phyloP scores from a whole-genome alignment of 2,797 vertebrate species.

The Cuculus canorus region DNA sequence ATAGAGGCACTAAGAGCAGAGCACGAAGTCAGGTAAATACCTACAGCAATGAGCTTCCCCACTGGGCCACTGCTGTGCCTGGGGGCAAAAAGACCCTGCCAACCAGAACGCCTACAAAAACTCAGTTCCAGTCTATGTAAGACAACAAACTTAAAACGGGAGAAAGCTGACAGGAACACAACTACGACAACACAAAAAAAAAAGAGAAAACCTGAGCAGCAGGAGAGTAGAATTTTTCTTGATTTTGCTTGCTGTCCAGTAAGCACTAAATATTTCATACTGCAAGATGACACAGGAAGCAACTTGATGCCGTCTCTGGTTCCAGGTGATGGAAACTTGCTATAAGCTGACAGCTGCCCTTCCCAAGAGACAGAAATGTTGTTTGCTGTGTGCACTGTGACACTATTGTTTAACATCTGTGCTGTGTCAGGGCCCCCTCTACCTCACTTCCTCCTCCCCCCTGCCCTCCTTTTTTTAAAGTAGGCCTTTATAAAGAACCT shows the following conservation, averaged over 20 bases:
- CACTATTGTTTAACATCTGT: constrained; percentile 40
- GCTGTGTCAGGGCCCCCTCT: neutral
- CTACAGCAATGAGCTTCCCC: neutral
- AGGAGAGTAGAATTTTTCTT: neutral
- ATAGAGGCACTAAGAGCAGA: neutral
- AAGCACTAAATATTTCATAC: neutral
- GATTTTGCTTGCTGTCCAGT: neutral
- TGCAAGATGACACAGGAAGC: neutral
- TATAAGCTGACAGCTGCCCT: constrained; percentile 17
- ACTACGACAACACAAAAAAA: neutral
- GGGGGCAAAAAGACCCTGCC: neutral
- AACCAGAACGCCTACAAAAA: neutral
- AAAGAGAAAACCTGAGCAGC: neutral
- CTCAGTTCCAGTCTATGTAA: neutral
- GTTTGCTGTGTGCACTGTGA: neutral
- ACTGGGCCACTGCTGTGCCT: neutral
- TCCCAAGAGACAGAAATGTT: neutral
- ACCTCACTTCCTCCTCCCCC: neutral
- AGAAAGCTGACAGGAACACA: neutral
- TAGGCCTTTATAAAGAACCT: neutral
- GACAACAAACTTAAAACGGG: neutral
- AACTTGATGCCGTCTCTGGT: neutral
- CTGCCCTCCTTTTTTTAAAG: neutral
- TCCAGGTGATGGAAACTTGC: neutral
- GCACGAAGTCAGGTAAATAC: neutral